A percentile compares a stretch with the other conserved stretches of the same genome.
Conservation (phyloP, 2,113 vertebrate genomes). For the Rhea pennata region DNA sequence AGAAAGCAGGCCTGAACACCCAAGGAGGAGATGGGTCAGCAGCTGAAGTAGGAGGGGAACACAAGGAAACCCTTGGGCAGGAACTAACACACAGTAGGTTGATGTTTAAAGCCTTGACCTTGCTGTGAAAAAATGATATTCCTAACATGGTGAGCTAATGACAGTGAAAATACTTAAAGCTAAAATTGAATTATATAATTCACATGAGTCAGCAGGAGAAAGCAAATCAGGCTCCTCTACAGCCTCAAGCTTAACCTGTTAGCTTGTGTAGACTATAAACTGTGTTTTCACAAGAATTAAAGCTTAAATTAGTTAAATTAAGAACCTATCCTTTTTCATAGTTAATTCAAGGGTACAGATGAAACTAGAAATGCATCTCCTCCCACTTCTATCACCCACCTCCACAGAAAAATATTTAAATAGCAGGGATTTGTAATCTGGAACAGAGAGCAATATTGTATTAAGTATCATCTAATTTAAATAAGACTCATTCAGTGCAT, state of each 20-base stretch:
- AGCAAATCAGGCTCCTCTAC: neutral
- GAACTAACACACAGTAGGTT: neutral
- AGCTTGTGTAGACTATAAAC: neutral
- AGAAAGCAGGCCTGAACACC: fast-evolving
- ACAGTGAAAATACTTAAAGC: neutral
- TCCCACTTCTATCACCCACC: slow-evolving; percentile 33
- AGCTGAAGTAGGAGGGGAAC: neutral
- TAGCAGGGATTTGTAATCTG: slow-evolving; percentile 46
- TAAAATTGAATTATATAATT: neutral
- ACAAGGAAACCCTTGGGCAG: neutral
- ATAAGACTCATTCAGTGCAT: neutral
- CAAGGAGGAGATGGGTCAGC: neutral
- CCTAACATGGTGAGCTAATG: neutral
- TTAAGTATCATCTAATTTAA: slow-evolving; percentile 35
- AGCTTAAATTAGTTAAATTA: slow-evolving; percentile 22
- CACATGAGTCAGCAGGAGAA: neutral
- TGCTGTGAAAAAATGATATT: neutral
- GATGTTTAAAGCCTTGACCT: neutral
- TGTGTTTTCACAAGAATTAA: neutral
- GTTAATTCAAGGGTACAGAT: slow-evolving; percentile 59
- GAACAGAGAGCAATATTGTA: slow-evolving; percentile 23
- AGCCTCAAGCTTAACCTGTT: neutral
- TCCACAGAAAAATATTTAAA: slow-evolving; percentile 46
- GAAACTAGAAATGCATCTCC: slow-evolving; percentile 51
- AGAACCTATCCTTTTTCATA: slow-evolving; percentile 20